Evolutionary conservation across 1,140 invertebrate genomes (phyloP), one percentile per base, ranked within the genome.

Genomic region (Drosophila ogumai): DNA sequence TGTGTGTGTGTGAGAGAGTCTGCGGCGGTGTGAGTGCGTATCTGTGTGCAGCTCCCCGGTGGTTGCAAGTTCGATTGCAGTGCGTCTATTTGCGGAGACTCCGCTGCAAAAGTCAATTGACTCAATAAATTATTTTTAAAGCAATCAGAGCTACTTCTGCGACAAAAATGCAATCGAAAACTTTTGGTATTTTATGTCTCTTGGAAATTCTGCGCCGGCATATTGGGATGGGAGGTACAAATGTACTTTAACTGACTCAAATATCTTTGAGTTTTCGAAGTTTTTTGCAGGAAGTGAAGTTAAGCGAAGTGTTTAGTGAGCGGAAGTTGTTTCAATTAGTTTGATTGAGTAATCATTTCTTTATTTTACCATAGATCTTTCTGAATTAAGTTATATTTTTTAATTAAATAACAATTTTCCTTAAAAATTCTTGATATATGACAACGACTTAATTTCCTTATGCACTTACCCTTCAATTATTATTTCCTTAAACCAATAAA

Each of bases 91-190:
- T 90, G 85, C 81, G 54, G 57, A 65, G 81, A 85, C 73, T 75
- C 57, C 84, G 71, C 66, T 85, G 64, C 81, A 74, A 90, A 81
- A 90, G 85, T 90, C 85, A 90, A 90, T 90, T 81, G 86, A 90
- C 86, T 90, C 85, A 90, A 90, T 90, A 90, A 90, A 90, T 90
- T 90, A 90, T 90, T 90, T 90, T 90, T 90, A 90, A 90, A 81
- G 85, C 85, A 88, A 88, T 90, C 85, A 90, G 87, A 72, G 80
- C 65, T 81, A 81, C 67, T 84, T 71, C 57, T 68, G 75, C 67
- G 75, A 82, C 75, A 87, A 82, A 88, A 85, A 74, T 82, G 67
- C 72, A 82, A 80, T 88, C 52, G 57, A 54, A 75, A 54, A 82
- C 59, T 59, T 82, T 82, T 66, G 49, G 12, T 67, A 66, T 47